A percentile compares a stretch with the other conserved stretches of the same genome.
Evolutionary conservation across 2,797 vertebrate genomes (phyloP).

Genomic region (Babyrousa celebensis): DNA sequence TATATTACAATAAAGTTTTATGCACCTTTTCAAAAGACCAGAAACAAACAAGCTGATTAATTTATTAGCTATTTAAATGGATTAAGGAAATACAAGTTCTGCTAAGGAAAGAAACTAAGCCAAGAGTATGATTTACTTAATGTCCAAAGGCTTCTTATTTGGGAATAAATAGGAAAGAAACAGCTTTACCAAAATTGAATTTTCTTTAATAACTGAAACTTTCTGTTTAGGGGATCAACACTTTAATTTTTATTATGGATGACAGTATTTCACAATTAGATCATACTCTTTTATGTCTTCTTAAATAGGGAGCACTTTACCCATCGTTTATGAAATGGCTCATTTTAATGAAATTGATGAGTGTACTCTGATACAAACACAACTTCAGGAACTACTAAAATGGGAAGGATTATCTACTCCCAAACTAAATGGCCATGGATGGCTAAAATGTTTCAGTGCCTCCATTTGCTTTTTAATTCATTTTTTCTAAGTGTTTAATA

Average conservation of each 20-base stretch:
- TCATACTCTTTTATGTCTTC: background rate
- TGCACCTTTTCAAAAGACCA: background rate
- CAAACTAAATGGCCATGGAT: background rate
- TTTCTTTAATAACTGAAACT: slow-evolving; percentile 50
- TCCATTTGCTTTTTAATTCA: background rate
- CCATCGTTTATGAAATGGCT: slow-evolving; percentile 1
- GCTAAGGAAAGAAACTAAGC: background rate
- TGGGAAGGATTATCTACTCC: background rate
- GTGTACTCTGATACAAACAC: background rate
- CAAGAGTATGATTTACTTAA: background rate
- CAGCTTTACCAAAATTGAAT: background rate
- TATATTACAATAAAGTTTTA: background rate
- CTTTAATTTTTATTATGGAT: slow-evolving; percentile 27
- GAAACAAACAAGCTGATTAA: background rate
- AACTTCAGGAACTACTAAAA: background rate
- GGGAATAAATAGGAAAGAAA: background rate
- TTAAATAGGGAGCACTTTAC: background rate
- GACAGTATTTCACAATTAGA: background rate
- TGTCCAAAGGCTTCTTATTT: background rate
- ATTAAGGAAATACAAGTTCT: background rate
- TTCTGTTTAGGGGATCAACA: background rate
- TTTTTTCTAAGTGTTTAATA: background rate
- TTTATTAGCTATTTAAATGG: slow-evolving; percentile 25
- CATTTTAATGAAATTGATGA: background rate
- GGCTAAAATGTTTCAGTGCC: background rate